phyloP scores from a whole-genome alignment of 2,888 invertebrate species.

The Oscheius sp. region DNA sequence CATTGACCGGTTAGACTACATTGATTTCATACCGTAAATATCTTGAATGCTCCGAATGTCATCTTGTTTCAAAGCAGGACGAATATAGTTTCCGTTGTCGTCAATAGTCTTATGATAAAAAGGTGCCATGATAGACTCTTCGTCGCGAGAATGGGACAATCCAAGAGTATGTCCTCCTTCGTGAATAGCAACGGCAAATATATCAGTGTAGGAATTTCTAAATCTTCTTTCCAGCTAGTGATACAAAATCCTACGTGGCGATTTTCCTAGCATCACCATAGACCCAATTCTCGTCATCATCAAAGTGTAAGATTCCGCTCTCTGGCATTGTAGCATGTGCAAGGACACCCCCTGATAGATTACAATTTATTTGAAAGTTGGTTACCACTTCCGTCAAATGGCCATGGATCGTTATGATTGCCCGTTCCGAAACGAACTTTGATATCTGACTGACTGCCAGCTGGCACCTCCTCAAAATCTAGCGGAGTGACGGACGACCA shows the following conservation, averaged over 20 bases:
- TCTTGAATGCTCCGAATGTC: constrained; percentile 66
- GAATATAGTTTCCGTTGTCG: constrained; percentile 59
- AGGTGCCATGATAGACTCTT: constrained; percentile 69
- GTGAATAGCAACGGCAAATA: constrained; percentile 67
- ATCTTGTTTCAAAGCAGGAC: constrained; percentile 59
- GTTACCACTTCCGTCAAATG: constrained; percentile 64
- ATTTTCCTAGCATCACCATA: constrained; percentile 65
- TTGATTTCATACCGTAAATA: constrained; percentile 58
- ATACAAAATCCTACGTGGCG: constrained; percentile 29
- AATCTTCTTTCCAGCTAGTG: constrained; percentile 11
- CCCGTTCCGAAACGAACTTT: constrained; percentile 63
- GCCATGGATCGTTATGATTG: constrained; percentile 68
- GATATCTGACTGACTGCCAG: constrained; percentile 48
- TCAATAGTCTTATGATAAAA: constrained; percentile 67
- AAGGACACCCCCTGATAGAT: constrained; percentile 62
- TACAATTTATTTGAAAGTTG: not conserved
- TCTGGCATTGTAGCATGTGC: constrained; percentile 70
- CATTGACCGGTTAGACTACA: not conserved
- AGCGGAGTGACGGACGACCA: constrained; percentile 62
- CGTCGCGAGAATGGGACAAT: constrained; percentile 57
- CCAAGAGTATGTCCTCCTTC: constrained; percentile 64
- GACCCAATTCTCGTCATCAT: constrained; percentile 69
- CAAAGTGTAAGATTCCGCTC: constrained; percentile 68
- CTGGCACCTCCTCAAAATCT: constrained; percentile 61
- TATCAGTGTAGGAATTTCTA: constrained; percentile 57